phyloP scores from a whole-genome alignment of 2,888 invertebrate species.

The Microplitis manilae region DNA sequence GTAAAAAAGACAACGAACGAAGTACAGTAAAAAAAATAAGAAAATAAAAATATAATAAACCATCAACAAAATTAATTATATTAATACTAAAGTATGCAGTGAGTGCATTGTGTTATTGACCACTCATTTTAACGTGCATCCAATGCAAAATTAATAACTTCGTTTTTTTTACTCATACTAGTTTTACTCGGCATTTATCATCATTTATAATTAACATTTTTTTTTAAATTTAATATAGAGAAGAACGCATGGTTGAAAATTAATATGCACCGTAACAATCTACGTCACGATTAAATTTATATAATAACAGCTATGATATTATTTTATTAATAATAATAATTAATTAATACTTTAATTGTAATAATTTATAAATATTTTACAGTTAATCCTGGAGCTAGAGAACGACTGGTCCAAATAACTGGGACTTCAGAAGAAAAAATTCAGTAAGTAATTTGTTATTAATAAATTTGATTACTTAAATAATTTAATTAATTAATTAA shows the following conservation, averaged over 20 bases:
- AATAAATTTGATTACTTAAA: not conserved
- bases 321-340: not conserved
- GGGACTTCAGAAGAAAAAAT: constrained; percentile 95
- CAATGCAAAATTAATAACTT: constrained; percentile 8
- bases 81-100: constrained; percentile 15
- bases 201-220: not conserved
- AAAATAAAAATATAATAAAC: constrained; percentile 34
- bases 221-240: not conserved
- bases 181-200: not conserved
- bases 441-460: constrained; percentile 76
- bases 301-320: constrained; percentile 3
- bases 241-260: not conserved
- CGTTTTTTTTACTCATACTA: not conserved
- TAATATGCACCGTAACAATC: not conserved
- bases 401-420: constrained; percentile 95
- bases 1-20: constrained; percentile 76
- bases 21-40: constrained; percentile 17
- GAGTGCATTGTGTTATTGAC: constrained; percentile 32
- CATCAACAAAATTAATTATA: constrained; percentile 22
- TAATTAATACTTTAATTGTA: not conserved
- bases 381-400: constrained; percentile 96
- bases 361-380: constrained; percentile 68
- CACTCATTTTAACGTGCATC: constrained; percentile 12
- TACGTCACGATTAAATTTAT: not conserved
- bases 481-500: constrained; percentile 30